Evolutionary conservation across 2,797 vertebrate species (phyloP).

Genomic region (Neoniphon sammara): DNA sequence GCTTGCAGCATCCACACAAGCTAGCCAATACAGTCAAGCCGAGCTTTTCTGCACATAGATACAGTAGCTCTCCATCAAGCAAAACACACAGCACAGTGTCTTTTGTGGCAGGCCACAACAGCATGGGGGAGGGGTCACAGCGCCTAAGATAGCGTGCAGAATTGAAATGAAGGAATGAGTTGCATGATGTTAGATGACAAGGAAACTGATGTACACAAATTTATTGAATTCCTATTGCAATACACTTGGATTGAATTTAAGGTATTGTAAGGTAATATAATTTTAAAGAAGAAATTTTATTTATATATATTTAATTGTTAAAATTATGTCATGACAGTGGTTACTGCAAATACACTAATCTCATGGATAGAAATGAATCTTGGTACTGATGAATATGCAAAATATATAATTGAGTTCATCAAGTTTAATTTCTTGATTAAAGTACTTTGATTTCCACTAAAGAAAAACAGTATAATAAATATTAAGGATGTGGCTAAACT

Average conservation of each 20-base stretch:
- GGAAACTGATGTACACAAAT: constrained; percentile 46
- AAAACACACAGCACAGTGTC: constrained; percentile 76
- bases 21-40: constrained; percentile 77
- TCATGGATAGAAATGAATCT: constrained; percentile 28
- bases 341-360: constrained; percentile 12
- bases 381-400: not conserved
- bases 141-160: constrained; percentile 72
- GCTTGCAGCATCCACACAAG: constrained; percentile 77
- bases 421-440: not conserved
- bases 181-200: constrained; percentile 70
- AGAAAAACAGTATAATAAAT: too few relatives aligned
- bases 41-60: constrained; percentile 73
- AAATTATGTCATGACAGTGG: constrained; percentile 12
- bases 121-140: constrained; percentile 63
- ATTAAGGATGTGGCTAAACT: not conserved
- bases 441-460: constrained; percentile 7
- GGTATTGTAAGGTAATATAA: constrained; percentile 14
- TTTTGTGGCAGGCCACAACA: constrained; percentile 70
- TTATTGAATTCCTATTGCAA: constrained; percentile 78
- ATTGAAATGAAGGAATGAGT: constrained; percentile 76
- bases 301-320: constrained; percentile 11
- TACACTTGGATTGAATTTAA: constrained; percentile 17
- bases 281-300: constrained; percentile 11
- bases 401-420: constrained; percentile 7
- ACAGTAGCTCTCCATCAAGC: constrained; percentile 75